phyloP scores from a whole-genome alignment of 2,113 vertebrate genomes.

The Herpailurus yagouaroundi region DNA sequence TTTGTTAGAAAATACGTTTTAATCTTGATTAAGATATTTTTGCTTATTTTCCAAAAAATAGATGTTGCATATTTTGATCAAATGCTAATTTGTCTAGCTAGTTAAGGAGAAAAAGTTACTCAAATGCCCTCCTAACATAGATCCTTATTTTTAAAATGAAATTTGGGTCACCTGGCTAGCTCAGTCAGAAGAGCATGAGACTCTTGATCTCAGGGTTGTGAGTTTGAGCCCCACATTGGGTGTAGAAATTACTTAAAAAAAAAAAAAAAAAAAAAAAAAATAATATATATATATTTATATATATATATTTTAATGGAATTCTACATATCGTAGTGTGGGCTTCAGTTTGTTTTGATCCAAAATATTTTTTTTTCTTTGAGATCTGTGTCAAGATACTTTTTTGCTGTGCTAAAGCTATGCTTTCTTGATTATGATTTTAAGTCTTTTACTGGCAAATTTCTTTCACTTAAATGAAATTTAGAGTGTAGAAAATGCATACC shows the following conservation, averaged over 20 bases:
- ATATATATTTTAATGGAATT: background rate
- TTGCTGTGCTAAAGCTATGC: background rate
- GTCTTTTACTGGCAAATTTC: background rate
- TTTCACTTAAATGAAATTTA: constrained; percentile 19
- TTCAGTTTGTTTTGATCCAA: background rate
- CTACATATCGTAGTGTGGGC: background rate
- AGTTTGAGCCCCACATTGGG: no score
- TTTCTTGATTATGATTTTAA: constrained; percentile 1
- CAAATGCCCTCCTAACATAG: background rate
- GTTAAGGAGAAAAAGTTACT: background rate
- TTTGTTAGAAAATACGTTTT: background rate
- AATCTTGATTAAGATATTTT: constrained; percentile 13
- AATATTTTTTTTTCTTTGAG: background rate
- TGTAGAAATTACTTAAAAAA: no score
- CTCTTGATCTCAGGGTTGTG: no score
- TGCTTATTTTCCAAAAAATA: background rate
- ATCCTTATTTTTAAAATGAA: background rate
- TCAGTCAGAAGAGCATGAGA: no score
- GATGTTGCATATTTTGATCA: constrained; percentile 8
- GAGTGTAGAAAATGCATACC: background rate
- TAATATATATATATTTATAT: no score
- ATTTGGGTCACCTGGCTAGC: background rate
- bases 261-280: no score
- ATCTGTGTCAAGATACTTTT: background rate
- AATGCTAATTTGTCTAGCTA: background rate